Evolutionary conservation across 2,113 vertebrate species (phyloP), one percentile per base, ranked within the genome.

Genomic region (Prunella fulvescens): DNA sequence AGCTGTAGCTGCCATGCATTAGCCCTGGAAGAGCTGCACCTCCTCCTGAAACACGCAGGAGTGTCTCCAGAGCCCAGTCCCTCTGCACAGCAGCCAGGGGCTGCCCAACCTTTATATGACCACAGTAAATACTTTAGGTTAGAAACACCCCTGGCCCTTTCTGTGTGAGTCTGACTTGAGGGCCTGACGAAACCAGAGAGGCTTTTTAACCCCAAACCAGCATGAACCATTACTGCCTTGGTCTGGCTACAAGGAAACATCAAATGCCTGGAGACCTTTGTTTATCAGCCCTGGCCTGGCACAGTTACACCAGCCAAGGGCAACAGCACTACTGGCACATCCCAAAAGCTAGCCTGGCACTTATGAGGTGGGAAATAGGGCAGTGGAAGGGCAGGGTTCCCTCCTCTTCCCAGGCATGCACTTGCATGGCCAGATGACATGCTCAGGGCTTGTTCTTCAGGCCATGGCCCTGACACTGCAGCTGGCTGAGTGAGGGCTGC

Each of bases 101-200:
- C 11, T 6, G 3, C 19, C 37, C 3, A 6, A 65, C 6, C 2
- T 47, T 26, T 11, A 6, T 1, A 12, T 3, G 14, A 3, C n/a
- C 39, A 7, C 31, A 58, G 74, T 5, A 67, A 74, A 53, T 6
- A 9, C 12, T 69, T 19, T 3, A 7, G 7, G 11, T 56, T 25
- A 31, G 61, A 61, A 15, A 10, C 8, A 47, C 1, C 4, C 6
- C 11, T 0, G 0, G 26, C 2, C 12, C 29, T 57, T 25, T 48
- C 1, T 0, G 24, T 3, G 19, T 0, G 1, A 24, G 31, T 25
- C 24, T 51, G 8, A 5, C 5, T 3, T 5, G 13, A 7, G 23
- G 7, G 6, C 13, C 37, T n/a, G 31, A 60, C 22, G n/a, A 42
- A 76, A 35, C 7, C 57, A 16, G 9, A 56, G 26, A 22, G 16